Evolutionary conservation across 1,140 invertebrate species (phyloP), one percentile per base, ranked within the genome.

Genomic region (Cyrtorhinus lividipennis): DNA sequence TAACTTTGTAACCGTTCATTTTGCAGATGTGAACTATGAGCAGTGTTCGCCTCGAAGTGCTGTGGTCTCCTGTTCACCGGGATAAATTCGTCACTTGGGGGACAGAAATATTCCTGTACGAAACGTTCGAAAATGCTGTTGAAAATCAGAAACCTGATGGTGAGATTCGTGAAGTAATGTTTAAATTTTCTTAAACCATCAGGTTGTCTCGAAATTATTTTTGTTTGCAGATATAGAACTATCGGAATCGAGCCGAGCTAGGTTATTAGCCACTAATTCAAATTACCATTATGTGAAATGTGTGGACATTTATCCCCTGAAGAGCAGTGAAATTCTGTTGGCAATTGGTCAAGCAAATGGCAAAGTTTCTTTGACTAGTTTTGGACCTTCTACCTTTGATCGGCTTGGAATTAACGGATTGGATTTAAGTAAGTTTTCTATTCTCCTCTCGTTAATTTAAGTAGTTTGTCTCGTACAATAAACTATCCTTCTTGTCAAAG

Each of bases 31-130:
- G n/a, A 18, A 69, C 59, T 67, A 80, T 79, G 76, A 78, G 74
- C 66, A 73, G 73, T 48, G 71, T 76, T 24, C 80, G 81, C 72
- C 73, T 84, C 60, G 89, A 91, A 68, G 80, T 91, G 13, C 80
- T 83, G 68, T 92, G 89, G 89, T 87, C 86, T 45, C 87, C 88
- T 1, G 77, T 83, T 24, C 80, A 83, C 68, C 77, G 78, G 2
- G 81, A 90, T 69, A 87, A 88, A 70, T 92, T 91, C 70, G 82
- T 93, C 60, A 85, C 87, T 27, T 92, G 89, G 88, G 87, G 87
- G 20, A 83, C 86, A 56, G 89, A 92, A 70, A 84, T 93, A 69
- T 83, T 79, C 73, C 77, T 92, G 24, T 92, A 92, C 69, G 85
- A 91, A 78, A 80, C 89, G 59, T 79, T 77, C 69, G 80, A 23